Base-by-base conservation (phyloP, 2,113 vertebrate species). In the Oryctolagus cuniculus region DNA sequence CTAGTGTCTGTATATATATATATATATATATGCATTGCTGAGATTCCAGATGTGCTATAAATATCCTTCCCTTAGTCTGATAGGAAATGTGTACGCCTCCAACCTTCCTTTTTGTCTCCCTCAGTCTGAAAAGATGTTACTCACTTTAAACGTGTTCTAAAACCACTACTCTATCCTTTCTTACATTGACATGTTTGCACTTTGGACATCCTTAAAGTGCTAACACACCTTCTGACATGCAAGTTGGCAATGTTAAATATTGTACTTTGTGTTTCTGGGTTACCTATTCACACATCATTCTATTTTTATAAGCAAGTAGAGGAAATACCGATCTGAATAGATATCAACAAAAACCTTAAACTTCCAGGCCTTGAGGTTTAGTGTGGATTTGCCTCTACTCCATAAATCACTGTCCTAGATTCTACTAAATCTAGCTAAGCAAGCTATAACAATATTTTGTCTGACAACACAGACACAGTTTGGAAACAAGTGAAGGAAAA, bases 371-470 rank as follows among this genome's bases (percentile, higher is more conserved):
- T 97, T 90, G 90, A 93, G 85, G 90, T 58, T 96, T 89, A 97
- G 95, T 61, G 12, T 95, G 93, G 93, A 91, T 61, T 93, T 73
- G 81, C 55, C 44, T 90, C 86, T 86, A 27, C 83, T 96, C 92
- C 96, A 64, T 95, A 97, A 97, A 94, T 95, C 67, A 63, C 17
- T 95, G 25, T 96, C 58, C 94, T 61, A 92, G 15, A 87, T 96
- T 29, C 64, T 89, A 90, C 94, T 83, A 89, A 91, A 53, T 92
- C 96, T 97, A 92, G 87, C 97, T 83, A 95, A 58, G 69, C 94
- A 96, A 97, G 27, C 34, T 85, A 91, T 88, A 82, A 81, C 93
- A 98, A 98, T 97, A 97, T 97, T 98, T 98, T 98, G 92, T 95
- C 88, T 80, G 93, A 96, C 88, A 87, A 44, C 96, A 80, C 49